Percentiles rank a stretch among this genome's conserved stretches.
phyloP scores from a whole-genome alignment of 1,140 invertebrate genomes.

The Stegodyphus dumicola region DNA sequence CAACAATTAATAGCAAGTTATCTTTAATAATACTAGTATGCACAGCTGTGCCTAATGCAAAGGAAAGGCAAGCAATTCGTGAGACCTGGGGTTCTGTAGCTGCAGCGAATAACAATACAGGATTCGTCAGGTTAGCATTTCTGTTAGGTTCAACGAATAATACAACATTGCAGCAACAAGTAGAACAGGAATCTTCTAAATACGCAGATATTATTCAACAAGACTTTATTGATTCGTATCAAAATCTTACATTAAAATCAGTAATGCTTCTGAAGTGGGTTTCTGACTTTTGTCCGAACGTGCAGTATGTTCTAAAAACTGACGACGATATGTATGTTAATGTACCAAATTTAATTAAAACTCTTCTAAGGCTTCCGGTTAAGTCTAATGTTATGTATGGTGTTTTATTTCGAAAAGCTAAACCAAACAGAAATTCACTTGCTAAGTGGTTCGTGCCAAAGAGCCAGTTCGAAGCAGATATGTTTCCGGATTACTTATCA shows the following conservation, averaged over 20 bases:
- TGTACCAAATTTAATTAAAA: constrained; percentile 70
- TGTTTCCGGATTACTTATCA: constrained; percentile 86
- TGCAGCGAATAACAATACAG: constrained; percentile 44
- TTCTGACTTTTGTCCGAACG: constrained; percentile 74
- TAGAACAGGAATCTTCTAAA: constrained; percentile 53
- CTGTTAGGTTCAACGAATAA: constrained; percentile 52
- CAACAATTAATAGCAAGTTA: constrained; percentile 43
- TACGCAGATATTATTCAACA: constrained; percentile 63
- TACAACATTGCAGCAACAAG: constrained; percentile 5
- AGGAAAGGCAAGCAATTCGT: constrained; percentile 77
- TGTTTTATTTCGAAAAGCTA: constrained; percentile 83
- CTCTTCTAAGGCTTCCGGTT: neutral
- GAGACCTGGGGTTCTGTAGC: constrained; percentile 79
- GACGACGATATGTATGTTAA: constrained; percentile 73
- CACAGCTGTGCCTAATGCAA: constrained; percentile 77
- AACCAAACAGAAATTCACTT: constrained; percentile 79
- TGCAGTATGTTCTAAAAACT: constrained; percentile 71
- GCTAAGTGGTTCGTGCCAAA: constrained; percentile 73
- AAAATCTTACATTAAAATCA: constrained; percentile 67
- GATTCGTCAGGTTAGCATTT: constrained; percentile 58
- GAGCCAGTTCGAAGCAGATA: constrained; percentile 79
- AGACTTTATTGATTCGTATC: constrained; percentile 66
- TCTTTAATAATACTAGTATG: constrained; percentile 79
- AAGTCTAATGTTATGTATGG: constrained; percentile 72
- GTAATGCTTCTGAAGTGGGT: constrained; percentile 69